Conservation (phyloP, 2,113 vertebrate species). For the Pontoporia blainvillei region DNA sequence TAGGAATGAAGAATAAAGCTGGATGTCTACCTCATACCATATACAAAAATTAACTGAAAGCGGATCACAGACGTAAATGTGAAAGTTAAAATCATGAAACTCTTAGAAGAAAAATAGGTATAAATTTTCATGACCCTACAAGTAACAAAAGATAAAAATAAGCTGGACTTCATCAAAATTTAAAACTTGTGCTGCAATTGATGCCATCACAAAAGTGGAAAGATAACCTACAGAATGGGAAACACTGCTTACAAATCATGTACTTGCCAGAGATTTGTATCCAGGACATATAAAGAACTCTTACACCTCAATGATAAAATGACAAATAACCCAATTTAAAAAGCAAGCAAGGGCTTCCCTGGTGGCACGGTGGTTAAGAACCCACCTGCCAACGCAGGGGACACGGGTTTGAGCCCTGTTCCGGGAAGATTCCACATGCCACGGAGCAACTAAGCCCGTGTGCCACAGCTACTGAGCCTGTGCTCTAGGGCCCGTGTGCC, state of each 20-base stretch:
- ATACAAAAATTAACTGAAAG: background rate
- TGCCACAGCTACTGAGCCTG: too few relatives aligned
- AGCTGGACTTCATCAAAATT: background rate
- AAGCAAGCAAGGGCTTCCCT: background rate
- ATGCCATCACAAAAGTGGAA: background rate
- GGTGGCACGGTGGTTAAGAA: too few relatives aligned
- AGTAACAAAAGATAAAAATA: background rate
- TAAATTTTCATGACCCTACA: background rate
- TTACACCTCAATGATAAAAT: background rate
- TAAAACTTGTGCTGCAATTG: background rate
- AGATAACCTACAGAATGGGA: background rate
- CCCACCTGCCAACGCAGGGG: too few relatives aligned
- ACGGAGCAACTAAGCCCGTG: too few relatives aligned
- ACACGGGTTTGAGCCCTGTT: too few relatives aligned
- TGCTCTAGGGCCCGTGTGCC: too few relatives aligned
- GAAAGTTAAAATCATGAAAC: background rate
- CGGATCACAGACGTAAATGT: background rate
- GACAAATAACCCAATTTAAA: background rate
- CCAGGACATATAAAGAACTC: background rate
- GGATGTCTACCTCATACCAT: background rate
- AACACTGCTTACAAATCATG: background rate
- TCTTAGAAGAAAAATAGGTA: background rate
- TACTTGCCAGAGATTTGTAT: background rate
- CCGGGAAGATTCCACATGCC: too few relatives aligned
- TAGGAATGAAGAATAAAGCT: background rate